These are phyloP conservation scores for Oryzias melastigma DNA, from an alignment of 2,113 vertebrate genomes.

Conservation along the genomic window DNA sequence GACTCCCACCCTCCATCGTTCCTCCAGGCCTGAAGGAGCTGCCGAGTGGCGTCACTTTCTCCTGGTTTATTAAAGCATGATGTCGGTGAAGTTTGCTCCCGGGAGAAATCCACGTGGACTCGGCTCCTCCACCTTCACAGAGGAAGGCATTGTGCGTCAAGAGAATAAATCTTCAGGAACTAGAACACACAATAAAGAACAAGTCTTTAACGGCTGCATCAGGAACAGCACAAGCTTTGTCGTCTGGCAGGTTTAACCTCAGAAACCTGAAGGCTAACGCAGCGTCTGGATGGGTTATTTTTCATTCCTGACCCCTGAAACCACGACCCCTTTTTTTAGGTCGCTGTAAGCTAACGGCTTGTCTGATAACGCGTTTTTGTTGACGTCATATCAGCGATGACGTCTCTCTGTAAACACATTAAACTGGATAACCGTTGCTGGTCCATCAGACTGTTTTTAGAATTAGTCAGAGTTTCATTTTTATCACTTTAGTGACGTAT, in stretches of 20 bases:
- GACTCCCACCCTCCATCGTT: no score
- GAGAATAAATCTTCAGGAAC: constrained; percentile 24
- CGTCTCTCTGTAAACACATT: constrained; percentile 29
- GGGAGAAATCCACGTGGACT: constrained; percentile 22
- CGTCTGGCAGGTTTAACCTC: no score
- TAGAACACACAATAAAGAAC: no score
- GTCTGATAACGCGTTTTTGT: constrained; percentile 13
- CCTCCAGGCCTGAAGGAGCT: not conserved
- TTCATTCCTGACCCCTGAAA: constrained; percentile 15
- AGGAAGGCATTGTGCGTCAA: constrained; percentile 34
- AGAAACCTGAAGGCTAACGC: no score
- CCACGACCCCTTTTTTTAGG: constrained; percentile 51
- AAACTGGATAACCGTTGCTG: not conserved
- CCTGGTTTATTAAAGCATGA: constrained; percentile 42
- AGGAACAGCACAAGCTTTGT: no score
- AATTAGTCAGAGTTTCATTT: no score
- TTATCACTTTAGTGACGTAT: no score
- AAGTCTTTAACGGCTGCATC: no score
- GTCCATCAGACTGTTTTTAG: not conserved
- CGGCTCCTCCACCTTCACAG: constrained; percentile 32
- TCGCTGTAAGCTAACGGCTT: not conserved
- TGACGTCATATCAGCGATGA: constrained; percentile 28
- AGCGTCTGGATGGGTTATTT: no score
- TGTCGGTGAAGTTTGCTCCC: constrained; percentile 35
- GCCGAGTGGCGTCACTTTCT: no score